Base-by-base conservation (phyloP, 2,113 vertebrate genomes). In the Crotalus helleri region DNA sequence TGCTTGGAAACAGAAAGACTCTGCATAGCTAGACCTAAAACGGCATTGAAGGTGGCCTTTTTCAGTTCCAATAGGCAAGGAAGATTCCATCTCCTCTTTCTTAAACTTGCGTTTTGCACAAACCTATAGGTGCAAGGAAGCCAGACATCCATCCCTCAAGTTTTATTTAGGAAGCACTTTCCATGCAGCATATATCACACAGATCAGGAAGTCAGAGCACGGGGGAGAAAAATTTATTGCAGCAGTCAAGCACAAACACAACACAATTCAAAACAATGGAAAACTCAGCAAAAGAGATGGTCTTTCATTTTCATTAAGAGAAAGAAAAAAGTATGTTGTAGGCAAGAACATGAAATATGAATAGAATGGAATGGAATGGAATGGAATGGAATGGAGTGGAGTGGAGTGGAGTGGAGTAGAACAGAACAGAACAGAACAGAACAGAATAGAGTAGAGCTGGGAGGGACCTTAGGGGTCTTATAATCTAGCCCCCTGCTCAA, bases 281-380 rank as follows among this genome's bases (percentile, higher is more conserved):
- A 94, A 4, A 81, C 5, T 90, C 91, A 85, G 3, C 13, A 53
- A 53, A 90, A 93, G 59, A 89, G 44, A 39, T 95, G 51, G 64
- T 81, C n/a, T 81, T 96, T 93, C 91, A 93, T 94, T 96, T 87
- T 92, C 17, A 92, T 96, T 93, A 93, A 93, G 58, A 3, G 89
- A 90, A 6, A 90, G 85, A 81, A 44, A 93, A 1, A 53, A 59
- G 23, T 11, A 29, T 0, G 7, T 81, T 85, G 3, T 5, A 91
- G 53, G 10, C 7, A 23, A 91, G 69, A 91, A 89, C 29, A 55
- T 4, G 57, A 81, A 81, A 81, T 81, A 81, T 9, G 0, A 51
- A 6, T 49, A 49, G 12, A 64, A 13, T 29, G 0, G 26, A 64
- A 12, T 57, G 1, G 55, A 59, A 0, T 26, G 24, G 58, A 61